Base-by-base conservation (phyloP, 2,888 invertebrate species). In the Erannis defoliaria region DNA sequence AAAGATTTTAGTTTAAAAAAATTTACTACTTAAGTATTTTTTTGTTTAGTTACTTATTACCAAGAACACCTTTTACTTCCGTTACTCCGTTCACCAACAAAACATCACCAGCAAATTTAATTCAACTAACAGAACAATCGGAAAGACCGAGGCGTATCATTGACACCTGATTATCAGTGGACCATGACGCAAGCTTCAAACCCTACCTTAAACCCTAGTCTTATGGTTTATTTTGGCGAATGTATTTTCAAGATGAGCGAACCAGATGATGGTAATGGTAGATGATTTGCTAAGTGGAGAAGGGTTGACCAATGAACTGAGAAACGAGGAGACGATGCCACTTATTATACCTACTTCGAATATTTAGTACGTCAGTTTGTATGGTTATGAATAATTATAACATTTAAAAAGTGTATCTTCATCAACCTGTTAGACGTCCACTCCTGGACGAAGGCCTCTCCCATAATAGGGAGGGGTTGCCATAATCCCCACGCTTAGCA, bases 281-380 rank as follows among this genome's bases (percentile, higher is more conserved):
- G 40, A n/a, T 40, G 21, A 53, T 53, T 53, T 18, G 46, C 51
- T 53, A 46, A 58, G 33, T 48, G 54, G 43, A 43, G 19, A 74
- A 55, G 55, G 38, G 51, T 31, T 42, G 40, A 51, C 51, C 51
- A 56, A 46, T 56, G 55, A 37, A 31, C 40, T 48, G 48, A 31
- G 55, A 55, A 56, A 46, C 48, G 26, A 56, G 51, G 18, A 21
- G 21, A 14, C 14, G 9, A 9, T 8, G 6, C 16, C 10, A 37
- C 37, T 37, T 38, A 9, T 37, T 38, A 9, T 3, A 19, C 14
- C 37, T 14, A 37, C 16, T 14, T 14, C 6, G 16, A 2, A n/a
- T 14, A 16, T 5, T 16, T 5, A 5, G 6, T 37, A 16, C 16
- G 37, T 37, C 1, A 3, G 5, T 38, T 1, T 2, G 1, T 8